A percentile compares a stretch with the other conserved stretches of the same genome.
Conservation (phyloP, 2,113 vertebrate genomes). For the Osmerus eperlanus region DNA sequence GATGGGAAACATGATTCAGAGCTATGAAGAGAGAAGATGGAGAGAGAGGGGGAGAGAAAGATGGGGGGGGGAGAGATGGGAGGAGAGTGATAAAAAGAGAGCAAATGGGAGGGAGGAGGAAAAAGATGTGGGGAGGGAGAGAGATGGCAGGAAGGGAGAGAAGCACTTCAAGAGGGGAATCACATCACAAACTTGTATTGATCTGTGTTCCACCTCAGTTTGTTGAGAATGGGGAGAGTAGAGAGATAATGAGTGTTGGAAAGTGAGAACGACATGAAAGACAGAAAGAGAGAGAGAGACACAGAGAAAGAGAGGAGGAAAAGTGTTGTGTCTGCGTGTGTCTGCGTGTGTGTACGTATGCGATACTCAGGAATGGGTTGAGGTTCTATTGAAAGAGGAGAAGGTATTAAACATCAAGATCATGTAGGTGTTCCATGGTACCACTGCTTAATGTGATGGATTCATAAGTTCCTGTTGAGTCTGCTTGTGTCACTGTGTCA, state of each 20-base stretch:
- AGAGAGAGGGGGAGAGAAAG: not conserved
- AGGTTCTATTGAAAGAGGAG: not conserved
- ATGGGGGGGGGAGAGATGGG: slow-evolving; percentile 13
- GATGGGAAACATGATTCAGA: not conserved
- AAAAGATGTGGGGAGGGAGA: slow-evolving; percentile 1
- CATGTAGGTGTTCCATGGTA: not conserved
- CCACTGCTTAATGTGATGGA: too few relatives aligned
- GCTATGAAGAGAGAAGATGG: not conserved
- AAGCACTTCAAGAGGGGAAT: slow-evolving; percentile 53
- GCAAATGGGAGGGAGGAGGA: not conserved
- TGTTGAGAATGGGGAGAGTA: slow-evolving; percentile 55
- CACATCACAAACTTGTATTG: slow-evolving; percentile 60
- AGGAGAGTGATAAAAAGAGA: not conserved
- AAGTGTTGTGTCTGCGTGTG: not conserved
- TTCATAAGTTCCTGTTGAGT: too few relatives aligned
- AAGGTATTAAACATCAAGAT: not conserved
- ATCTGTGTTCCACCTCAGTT: slow-evolving; percentile 61
- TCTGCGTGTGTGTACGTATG: not conserved
- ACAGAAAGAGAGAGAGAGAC: not conserved
- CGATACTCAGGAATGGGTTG: not conserved
- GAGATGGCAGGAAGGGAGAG: not conserved
- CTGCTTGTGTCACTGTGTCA: not conserved
- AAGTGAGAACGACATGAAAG: slow-evolving; percentile 25
- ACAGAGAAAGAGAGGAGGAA: not conserved
- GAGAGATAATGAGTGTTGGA: slow-evolving; percentile 54